Evolutionary conservation across 2,888 invertebrate species (phyloP), one percentile per base, ranked within the genome.

Genomic region (Patella pellucida): DNA sequence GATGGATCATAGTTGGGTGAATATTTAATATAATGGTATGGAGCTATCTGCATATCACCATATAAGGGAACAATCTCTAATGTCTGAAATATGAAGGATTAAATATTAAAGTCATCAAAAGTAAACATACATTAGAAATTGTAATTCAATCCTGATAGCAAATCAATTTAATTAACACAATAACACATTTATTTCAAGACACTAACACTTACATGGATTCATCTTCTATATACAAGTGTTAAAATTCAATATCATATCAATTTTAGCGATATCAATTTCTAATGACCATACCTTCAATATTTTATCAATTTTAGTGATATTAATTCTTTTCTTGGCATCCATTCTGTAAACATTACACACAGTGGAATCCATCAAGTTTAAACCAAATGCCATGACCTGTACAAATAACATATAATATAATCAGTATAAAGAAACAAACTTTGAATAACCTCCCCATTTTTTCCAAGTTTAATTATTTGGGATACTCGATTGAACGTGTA

Each of bases 31-130:
- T 99, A 99, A 90, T 97, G 97, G 91, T 99, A 99, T 0, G 99
- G 99, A 0, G 98, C 97, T 74, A 99, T 98, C 92, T 99, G 98
- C 99, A 99, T 99, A 85, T 99, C 99, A 0, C 99, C 99, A 90
- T 98, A 99, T 1, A 99, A 80, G 1, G 89, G 90, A 9, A 91
- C 90, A 50, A 90, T 88, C 79, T 91, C 89, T 69, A 89, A 78
- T 84, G 88, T 85, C 89, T 89, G 80, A 41, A 73, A 75, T 69
- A n/a, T n/a, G n/a, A 69, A 5, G 41, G 41, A n/a, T n/a, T n/a
- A n/a, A n/a, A n/a, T n/a, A n/a, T n/a, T n/a, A n/a, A n/a, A n/a
- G n/a, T n/a, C n/a, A n/a, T n/a, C n/a, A n/a, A n/a, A n/a, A n/a
- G n/a, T n/a, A n/a, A n/a, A n/a, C n/a, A n/a, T n/a, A n/a, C n/a